Evolutionary conservation across 1,140 invertebrate species (phyloP).

Genomic region (Limonius californicus): DNA sequence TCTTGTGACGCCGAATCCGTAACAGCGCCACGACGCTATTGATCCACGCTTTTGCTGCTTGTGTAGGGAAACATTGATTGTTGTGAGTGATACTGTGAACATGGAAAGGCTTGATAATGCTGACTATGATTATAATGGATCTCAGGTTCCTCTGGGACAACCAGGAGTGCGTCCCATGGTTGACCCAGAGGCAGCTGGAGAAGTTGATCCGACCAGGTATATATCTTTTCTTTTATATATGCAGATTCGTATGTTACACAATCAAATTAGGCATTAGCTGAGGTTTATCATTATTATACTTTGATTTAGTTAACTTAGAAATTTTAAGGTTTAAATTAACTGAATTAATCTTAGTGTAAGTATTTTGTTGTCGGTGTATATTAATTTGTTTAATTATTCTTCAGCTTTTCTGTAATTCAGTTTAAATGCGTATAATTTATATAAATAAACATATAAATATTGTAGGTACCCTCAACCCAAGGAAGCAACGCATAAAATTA

Average conservation of each 20-base stretch:
- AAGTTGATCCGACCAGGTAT: slow-evolving; percentile 68
- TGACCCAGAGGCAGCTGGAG: slow-evolving; percentile 68
- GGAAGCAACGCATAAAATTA: slow-evolving; percentile 84
- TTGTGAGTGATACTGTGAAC: not conserved
- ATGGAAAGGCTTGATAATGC: slow-evolving; percentile 23
- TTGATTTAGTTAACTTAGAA: too few relatives aligned
- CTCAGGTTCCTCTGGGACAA: slow-evolving; percentile 36
- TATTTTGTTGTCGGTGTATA: too few relatives aligned
- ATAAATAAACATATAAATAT: not conserved
- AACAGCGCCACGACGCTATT: slow-evolving; percentile 10
- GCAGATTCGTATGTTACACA: not conserved
- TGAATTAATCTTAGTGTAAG: too few relatives aligned
- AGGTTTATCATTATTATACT: too few relatives aligned
- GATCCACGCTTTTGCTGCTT: not conserved
- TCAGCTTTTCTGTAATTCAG: too few relatives aligned
- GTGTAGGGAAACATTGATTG: slow-evolving; percentile 9
- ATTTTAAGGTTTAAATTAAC: slow-evolving; percentile 9
- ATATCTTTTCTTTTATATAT: slow-evolving; percentile 10
- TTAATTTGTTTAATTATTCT: too few relatives aligned
- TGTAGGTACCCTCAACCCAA: slow-evolving; percentile 72
- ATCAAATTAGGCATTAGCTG: slow-evolving; percentile 4
- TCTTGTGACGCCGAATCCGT: not conserved
- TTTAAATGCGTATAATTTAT: too few relatives aligned
- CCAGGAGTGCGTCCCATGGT: slow-evolving; percentile 59
- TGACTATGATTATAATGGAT: slow-evolving; percentile 35